Base-by-base conservation (phyloP, 2,888 invertebrate species). In the Lamellibrachia satsuma region DNA sequence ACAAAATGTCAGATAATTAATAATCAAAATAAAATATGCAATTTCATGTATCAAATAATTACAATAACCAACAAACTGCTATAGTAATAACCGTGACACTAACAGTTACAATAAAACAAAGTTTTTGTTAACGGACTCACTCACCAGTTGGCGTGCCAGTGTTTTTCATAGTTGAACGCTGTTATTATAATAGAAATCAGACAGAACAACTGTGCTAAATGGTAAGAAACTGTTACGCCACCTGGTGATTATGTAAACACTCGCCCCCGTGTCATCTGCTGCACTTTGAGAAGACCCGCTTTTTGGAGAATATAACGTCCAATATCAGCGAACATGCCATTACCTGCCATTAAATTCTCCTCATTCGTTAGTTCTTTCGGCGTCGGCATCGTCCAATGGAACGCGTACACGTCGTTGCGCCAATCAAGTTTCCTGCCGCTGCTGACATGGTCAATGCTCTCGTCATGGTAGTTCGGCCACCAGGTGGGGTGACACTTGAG, bases 311-410 rank as follows among this genome's bases (percentile, higher is more conserved):
- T 95, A 93, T 94, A 94, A 91, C 93, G 94, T 55, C 95, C 96
- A 11, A 96, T 96, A n/a, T 96, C 95, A 1, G 95, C 95, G 92
- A 96, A 95, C 93, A 95, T 94, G 8, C 95, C 94, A 4, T 93
- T 93, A 8, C 94, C 93, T n/a, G 94, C 94, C 52, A 93, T 90
- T 39, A 93, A 92, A 2, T 93, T 93, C 1, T 92, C 92, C 91
- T 95, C 94, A 92, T 94, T 95, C 15, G 93, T 93, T 7, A 95
- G 94, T 92, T 95, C 95, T 0, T 93, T 94, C 0, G 96, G 96
- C 57, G 96, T 96, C 1, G 96, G 96, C 90, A 95, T 94, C 2
- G 96, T 96, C 94, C 95, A 96, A 93, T 96, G 96, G 92, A 96
- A 95, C n/a, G 96, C 94, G 92, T 95, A 96, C 22, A 94, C 94